Evolutionary conservation across 2,113 vertebrate genomes (phyloP), one percentile per base, ranked within the genome.

Genomic region (Cephalopterus ornatus): DNA sequence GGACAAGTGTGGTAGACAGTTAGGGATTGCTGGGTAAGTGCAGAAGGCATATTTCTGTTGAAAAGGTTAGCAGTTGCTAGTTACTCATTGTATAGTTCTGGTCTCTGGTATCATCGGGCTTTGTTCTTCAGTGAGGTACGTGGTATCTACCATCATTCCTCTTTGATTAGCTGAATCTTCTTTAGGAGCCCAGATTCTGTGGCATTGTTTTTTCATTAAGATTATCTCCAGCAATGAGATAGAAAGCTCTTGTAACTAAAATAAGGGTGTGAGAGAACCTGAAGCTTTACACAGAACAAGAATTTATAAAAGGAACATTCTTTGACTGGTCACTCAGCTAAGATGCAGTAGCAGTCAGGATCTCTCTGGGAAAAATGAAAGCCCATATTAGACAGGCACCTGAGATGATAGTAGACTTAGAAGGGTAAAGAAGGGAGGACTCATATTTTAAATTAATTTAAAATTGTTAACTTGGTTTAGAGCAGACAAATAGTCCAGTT

Each of bases 341-440:
- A 85, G 71, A 37, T 39, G 52, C 4, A 0, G 42, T 50, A 82
- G 42, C 37, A 68, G 53, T 78, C 56, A 79, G 33, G 62, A 49
- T 30, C 33, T 85, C 30, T 68, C 22, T 35, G 44, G 37, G 44
- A 85, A 73, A 92, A 50, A 56, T 19, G n/a, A 76, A 92, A 73
- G 17, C 41, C 65, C 3, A 0, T 73, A 30, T 28, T 72, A 44
- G 30, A 75, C 39, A 85, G 30, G n/a, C 0, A 0, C 5, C 58
- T 62, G 24, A 49, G 19, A 13, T 68, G 39, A 42, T 20, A 37
- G 14, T 30, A 71, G 74, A 32, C 23, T 50, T 16, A 76, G 66
- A 83, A 85, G 23, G 27, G 26, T 59, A 82, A 65, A 32, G 33
- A 62, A 68, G 21, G 20, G 32, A 74, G 11, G 11, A 30, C 32